Base-by-base conservation (phyloP, 2,888 invertebrate genomes). In the Rhabditophanes sp. region DNA sequence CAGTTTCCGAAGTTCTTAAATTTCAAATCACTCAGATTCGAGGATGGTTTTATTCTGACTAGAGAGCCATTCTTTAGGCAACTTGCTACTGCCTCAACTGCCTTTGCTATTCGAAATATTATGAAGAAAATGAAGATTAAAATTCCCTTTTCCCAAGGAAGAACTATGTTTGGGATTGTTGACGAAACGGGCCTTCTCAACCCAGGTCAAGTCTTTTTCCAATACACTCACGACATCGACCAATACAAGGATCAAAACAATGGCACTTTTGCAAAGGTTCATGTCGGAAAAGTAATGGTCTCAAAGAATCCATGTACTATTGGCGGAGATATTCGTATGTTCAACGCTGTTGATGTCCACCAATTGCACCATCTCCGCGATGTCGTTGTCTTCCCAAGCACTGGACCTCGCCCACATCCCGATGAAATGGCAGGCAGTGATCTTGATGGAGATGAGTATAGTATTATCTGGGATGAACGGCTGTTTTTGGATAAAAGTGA, bases 291-390 rank as follows among this genome's bases (percentile, higher is more conserved):
- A 18, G 53, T 56, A 4, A 46, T 68, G 18, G 64, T 68, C 14
- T 61, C 64, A 8, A 68, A 68, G 48, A 67, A 67, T 41, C 69
- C 69, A 4, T 68, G 68, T 36, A 63, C 65, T 37, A 65, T 66
- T 27, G 56, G 65, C 1, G 68, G 69, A 6, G 69, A 69, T 42
- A 56, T 68, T 2, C 52, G 68, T 4, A 48, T 41, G 45, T 68
- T 44, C 35, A 47, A 52, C 23, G 58, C 58, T 3, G 53, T 62
- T 12, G 56, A 62, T 33, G 41, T 60, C 15, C 53, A 53, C 1
- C 48, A 46, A 50, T 44, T 57, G 52, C 39, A 50, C 38, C 41
- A 64, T 37, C 39, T 59, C 14, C 44, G 42, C 25, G 68, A 68
- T 36, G 67, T 67, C 12, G 58, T 69, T 25, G 68, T 69, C 3